Evolutionary conservation across 2,888 invertebrate genomes (phyloP).

Genomic region (Pristionchus exspectatus): DNA sequence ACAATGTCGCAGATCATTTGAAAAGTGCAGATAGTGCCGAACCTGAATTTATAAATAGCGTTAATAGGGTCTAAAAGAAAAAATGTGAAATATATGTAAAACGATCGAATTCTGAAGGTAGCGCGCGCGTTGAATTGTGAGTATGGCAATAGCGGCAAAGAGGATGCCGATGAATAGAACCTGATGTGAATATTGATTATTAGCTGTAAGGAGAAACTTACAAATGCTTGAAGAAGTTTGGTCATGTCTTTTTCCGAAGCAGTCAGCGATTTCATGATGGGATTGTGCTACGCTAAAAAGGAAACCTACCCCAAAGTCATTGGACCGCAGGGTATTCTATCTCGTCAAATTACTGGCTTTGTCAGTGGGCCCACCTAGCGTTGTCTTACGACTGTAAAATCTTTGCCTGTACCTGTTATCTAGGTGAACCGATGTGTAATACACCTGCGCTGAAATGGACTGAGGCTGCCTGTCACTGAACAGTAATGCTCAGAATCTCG

Average conservation of each 20-base stretch:
- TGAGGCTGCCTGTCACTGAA: too few relatives aligned
- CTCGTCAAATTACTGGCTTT: too few relatives aligned
- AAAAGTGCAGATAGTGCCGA: conserved; percentile 9
- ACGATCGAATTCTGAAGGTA: not conserved
- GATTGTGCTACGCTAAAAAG: too few relatives aligned
- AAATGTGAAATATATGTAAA: too few relatives aligned
- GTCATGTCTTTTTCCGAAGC: not conserved
- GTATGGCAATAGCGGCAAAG: not conserved
- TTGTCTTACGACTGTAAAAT: too few relatives aligned
- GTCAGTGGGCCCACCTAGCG: too few relatives aligned
- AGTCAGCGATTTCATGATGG: not conserved
- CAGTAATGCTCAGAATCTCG: not conserved
- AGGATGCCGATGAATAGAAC: not conserved
- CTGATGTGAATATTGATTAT: not conserved
- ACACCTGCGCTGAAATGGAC: too few relatives aligned
- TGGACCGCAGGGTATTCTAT: too few relatives aligned
- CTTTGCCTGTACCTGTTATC: too few relatives aligned
- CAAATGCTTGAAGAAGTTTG: not conserved
- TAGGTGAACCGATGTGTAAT: not conserved
- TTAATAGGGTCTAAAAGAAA: too few relatives aligned
- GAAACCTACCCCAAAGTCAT: too few relatives aligned
- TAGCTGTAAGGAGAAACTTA: not conserved
- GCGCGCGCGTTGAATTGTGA: not conserved
- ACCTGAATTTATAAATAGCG: too few relatives aligned
- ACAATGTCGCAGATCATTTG: conserved; percentile 39